Evolutionary conservation across 2,113 vertebrate genomes (phyloP), one percentile per base, ranked within the genome.

Genomic region (Dryoscopus gambensis): DNA sequence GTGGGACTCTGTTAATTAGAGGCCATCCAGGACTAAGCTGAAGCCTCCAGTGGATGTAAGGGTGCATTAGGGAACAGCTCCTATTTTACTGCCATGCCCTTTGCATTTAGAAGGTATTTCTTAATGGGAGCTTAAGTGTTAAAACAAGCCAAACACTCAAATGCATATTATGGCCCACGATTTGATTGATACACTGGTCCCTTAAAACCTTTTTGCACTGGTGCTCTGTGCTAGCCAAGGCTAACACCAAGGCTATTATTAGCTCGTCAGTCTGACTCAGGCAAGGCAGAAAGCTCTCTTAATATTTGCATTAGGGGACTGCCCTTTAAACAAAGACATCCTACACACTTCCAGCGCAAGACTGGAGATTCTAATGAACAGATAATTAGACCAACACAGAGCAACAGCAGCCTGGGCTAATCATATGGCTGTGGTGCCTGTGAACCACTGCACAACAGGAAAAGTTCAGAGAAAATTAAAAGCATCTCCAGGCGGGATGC

Each of bases 301-400:
- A 96, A 93, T 98, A 97, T 98, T 97, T 98, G 97, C 96, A 93
- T 97, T 97, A 96, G 86, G 89, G 90, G 67, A 74, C 90, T 98
- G 97, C 96, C 97, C 97, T 98, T 98, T 98, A 94, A 95, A 96
- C 84, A 98, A 97, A 97, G 90, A 79, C 95, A 93, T 80, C 76
- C 90, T 68, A 64, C 80, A 71, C 79, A 71, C 91, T 95, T 92
- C 94, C 97, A 96, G 97, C 97, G 97, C 96, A 68, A 84, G 97
- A 88, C 95, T 91, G 93, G 92, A 35, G 95, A 97, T 96, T 96
- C 97, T 97, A 97, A 98, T 96, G 97, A 98, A 98, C 97, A 97
- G 96, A 97, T 97, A 98, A 98, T 97, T 97, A 97, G 97, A 95
- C 87, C 90, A 95, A 81, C 92, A 87, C 18, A 25, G 97, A 97